Evolutionary conservation across 2,113 vertebrate genomes (phyloP), one percentile per base, ranked within the genome.

Genomic region (Pelecanoides urinatrix): DNA sequence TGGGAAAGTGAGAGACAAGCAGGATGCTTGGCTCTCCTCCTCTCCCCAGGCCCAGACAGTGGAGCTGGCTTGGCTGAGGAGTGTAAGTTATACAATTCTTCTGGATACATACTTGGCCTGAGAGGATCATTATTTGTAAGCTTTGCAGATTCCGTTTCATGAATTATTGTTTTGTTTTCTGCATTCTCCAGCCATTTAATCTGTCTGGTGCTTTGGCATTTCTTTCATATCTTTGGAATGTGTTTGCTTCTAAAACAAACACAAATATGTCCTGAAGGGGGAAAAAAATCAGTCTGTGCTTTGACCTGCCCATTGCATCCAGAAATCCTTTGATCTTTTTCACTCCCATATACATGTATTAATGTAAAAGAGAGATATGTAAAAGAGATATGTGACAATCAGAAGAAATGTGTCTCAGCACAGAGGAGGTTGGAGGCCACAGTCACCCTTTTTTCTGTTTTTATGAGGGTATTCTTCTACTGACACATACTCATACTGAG

Each of bases 161-260:
- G 50, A 93, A 36, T 71, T 94, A 63, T 36, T 83, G 75, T 80
- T 90, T 83, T 80, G 42, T 47, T 95, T 94, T 71, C 68, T 59
- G 44, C 74, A 76, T 88, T 90, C 58, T 72, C 44, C 62, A 68
- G 18, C 16, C 62, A 62, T 76, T 79, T 92, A 86, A 90, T 93
- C 40, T 72, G 59, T 59, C 68, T 88, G 20, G 23, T 40, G 47
- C 59, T 80, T 73, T 73, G 62, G 49, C 25, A 79, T 95, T 90
- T 94, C 36, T 91, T 93, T 90, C 61, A 92, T 94, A 86, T 66
- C 42, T 55, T 92, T 80, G 90, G 85, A 94, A 96, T 88, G 62
- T 50, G 5, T 86, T 90, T 92, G 13, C 72, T 90, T 79, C 72
- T 90, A 86, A 88, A 90, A 19, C 26, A 92, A 87, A 86, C 11